Conservation (phyloP, 1,140 invertebrate genomes). For the Frieseomelitta varia region DNA sequence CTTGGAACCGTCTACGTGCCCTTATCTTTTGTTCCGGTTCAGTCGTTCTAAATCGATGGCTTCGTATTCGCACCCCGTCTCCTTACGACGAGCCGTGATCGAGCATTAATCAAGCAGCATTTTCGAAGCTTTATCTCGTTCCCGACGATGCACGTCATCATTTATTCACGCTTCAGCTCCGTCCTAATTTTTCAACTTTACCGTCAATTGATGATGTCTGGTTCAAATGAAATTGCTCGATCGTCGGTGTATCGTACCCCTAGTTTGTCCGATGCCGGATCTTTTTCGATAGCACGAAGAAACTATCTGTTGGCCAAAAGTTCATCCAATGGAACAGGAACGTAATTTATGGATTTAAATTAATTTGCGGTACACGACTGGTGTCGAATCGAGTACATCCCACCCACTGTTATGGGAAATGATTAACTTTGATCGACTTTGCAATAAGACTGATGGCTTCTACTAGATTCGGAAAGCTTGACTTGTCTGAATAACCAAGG, state of each 20-base stretch:
- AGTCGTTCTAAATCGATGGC: slow-evolving; percentile 53
- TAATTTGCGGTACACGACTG: too few relatives aligned
- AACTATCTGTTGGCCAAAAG: too few relatives aligned
- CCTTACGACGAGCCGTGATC: slow-evolving; percentile 10
- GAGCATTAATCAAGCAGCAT: slow-evolving; percentile 35
- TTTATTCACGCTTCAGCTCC: slow-evolving; percentile 34
- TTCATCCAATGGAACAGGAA: too few relatives aligned
- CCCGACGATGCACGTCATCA: slow-evolving; percentile 14
- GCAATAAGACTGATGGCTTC: too few relatives aligned
- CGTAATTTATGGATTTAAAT: too few relatives aligned
- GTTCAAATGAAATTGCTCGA: neutral
- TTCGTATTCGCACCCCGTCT: neutral
- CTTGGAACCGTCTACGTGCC: neutral
- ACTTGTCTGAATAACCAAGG: too few relatives aligned
- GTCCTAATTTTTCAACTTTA: slow-evolving; percentile 45
- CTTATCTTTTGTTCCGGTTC: slow-evolving; percentile 63
- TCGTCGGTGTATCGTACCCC: neutral
- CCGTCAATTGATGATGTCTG: slow-evolving; percentile 20
- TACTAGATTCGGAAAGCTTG: too few relatives aligned
- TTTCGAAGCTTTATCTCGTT: slow-evolving; percentile 31
- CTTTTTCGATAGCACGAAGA: too few relatives aligned
- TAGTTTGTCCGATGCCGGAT: neutral
- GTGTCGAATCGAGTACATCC: too few relatives aligned
- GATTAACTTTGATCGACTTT: too few relatives aligned
- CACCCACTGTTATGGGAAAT: too few relatives aligned